Conservation (phyloP, 2,888 invertebrate species). For the Drosophila melanosoma region DNA sequence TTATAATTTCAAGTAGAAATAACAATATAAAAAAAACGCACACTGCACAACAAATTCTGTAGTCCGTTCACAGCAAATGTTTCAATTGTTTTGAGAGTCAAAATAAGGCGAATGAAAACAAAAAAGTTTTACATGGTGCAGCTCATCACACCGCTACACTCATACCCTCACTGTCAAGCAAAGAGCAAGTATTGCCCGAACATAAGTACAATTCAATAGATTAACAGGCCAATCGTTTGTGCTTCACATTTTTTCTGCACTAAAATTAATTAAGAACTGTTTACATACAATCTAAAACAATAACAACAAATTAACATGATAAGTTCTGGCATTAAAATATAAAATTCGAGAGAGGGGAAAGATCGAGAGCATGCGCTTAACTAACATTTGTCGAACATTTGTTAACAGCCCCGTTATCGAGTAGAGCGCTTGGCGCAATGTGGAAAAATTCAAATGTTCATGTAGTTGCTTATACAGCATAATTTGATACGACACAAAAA, state of each 20-base stretch:
- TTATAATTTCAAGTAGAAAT: slow-evolving; percentile 21
- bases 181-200: not conserved
- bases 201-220: not conserved
- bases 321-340: slow-evolving; percentile 7
- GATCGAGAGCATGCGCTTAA: slow-evolving; percentile 46
- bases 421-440: not conserved
- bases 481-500: not conserved
- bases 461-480: not conserved
- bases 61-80: slow-evolving; percentile 42
- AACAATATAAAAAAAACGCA: slow-evolving; percentile 11
- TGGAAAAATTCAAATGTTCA: slow-evolving; percentile 4
- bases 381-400: slow-evolving; percentile 28
- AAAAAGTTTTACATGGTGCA: slow-evolving; percentile 21
- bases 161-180: slow-evolving; percentile 22
- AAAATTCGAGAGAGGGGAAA: not conserved
- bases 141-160: slow-evolving; percentile 8
- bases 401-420: slow-evolving; percentile 9
- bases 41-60: slow-evolving; percentile 12
- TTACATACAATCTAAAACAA: slow-evolving; percentile 9
- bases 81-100: slow-evolving; percentile 36
- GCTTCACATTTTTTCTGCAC: not conserved
- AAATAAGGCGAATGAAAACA: slow-evolving; percentile 33
- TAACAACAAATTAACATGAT: slow-evolving; percentile 30
- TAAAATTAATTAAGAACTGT: slow-evolving; percentile 7
- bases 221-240: not conserved